Conservation (phyloP, 2,888 invertebrate genomes). For the Macropis europaea region DNA sequence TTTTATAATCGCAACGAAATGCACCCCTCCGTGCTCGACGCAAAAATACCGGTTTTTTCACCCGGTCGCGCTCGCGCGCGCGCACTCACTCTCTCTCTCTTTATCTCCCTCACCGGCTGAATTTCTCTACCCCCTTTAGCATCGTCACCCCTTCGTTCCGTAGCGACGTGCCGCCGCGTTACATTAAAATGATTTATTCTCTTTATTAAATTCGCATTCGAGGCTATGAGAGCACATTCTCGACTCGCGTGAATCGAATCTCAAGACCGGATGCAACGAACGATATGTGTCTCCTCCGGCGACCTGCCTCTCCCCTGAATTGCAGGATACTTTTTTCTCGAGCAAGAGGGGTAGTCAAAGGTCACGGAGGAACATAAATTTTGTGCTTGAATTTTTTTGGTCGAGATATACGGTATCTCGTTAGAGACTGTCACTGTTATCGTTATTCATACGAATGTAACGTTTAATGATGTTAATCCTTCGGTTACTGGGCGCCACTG, state of each 20-base stretch:
- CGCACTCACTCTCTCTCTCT: constrained; percentile 34
- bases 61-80: constrained; percentile 29
- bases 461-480: too few species aligned
- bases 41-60: constrained; percentile 76
- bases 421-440: constrained; percentile 15
- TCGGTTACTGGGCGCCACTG: too few species aligned
- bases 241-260: constrained; percentile 51
- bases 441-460: too few species aligned
- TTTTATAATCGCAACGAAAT: constrained; percentile 78
- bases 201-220: constrained; percentile 76
- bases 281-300: constrained; percentile 42
- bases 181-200: constrained; percentile 76
- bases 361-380: constrained; percentile 31
- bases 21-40: constrained; percentile 74
- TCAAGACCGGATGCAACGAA: constrained; percentile 48
- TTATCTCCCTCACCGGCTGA: constrained; percentile 37
- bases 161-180: constrained; percentile 61
- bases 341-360: constrained; percentile 25
- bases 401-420: constrained; percentile 12
- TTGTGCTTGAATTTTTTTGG: constrained; percentile 7
- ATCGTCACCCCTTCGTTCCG: constrained; percentile 52
- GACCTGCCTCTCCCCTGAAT: constrained; percentile 25
- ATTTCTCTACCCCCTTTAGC: constrained; percentile 60
- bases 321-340: background rate
- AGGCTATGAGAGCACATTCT: constrained; percentile 59